phyloP scores from a whole-genome alignment of 2,797 vertebrate species.

The Poeciliopsis presidionis region DNA sequence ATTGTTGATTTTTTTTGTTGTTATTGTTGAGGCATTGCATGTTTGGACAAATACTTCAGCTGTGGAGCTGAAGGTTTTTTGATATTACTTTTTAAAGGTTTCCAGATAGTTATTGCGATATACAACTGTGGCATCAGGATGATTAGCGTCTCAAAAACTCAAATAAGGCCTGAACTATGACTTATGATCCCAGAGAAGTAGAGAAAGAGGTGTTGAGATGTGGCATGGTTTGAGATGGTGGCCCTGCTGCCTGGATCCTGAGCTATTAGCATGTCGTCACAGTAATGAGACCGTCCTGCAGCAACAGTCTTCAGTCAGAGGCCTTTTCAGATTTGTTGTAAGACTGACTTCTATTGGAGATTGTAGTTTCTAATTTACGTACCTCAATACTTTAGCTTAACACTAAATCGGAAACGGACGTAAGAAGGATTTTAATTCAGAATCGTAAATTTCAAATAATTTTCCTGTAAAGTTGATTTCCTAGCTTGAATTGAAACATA shows the following conservation, averaged over 20 bases:
- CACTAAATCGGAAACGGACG: neutral
- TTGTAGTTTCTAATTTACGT: neutral
- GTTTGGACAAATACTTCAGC: neutral
- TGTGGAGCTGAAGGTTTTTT: neutral
- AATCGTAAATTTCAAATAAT: neutral
- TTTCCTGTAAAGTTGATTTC: neutral
- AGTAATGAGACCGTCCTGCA: neutral
- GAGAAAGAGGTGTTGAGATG: neutral
- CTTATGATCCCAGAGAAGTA: neutral
- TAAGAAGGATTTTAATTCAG: neutral
- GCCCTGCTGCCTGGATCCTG: neutral
- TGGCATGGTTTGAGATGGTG: neutral
- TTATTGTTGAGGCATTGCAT: neutral
- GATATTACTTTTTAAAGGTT: neutral
- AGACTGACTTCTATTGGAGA: too few relatives aligned
- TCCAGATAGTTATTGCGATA: neutral
- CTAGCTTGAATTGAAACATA: neutral
- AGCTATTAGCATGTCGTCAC: neutral
- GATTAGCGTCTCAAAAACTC: neutral
- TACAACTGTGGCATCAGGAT: neutral
- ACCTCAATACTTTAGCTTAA: conserved; percentile 5
- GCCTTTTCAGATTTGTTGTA: too few relatives aligned
- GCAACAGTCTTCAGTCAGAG: neutral
- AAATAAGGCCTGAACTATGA: neutral
- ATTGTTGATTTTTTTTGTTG: neutral